Evolutionary conservation across 2,113 vertebrate species (phyloP), one percentile per base, ranked within the genome.

Genomic region (Athene cunicularia): DNA sequence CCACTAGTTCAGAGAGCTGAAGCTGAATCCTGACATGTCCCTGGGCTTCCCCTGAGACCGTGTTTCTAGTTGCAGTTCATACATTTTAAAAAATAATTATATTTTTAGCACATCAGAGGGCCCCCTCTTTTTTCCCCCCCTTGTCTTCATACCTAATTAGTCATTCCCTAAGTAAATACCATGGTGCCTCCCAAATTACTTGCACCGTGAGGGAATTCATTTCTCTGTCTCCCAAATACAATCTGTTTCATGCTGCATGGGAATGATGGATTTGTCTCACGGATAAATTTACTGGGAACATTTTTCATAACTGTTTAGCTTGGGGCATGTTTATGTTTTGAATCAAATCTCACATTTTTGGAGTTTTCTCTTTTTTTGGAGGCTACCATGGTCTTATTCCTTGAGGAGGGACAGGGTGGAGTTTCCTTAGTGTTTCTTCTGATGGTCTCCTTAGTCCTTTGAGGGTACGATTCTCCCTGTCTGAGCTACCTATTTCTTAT

Each of bases 111-210:
- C 32, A 41, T 83, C 45, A 81, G 26, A 41, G 43, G 26, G 4
- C 20, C 14, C 6, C 7, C 3, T 17, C 3, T 6, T 23, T 10
- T 50, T 19, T 2, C 3, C 3, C 56, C 75, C 47, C 12, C 5
- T 52, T 88, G 49, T 47, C 76, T 92, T 96, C 32, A 24, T 86
- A 95, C 58, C 26, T 84, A 96, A 96, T 83, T 96, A 90, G 92
- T 94, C 53, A 67, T 97, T 98, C 90, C 52, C 56, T 95, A 93
- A 93, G 68, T 90, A 95, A 96, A 90, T 90, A 88, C 35, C 8
- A 2, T 55, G 56, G 53, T 95, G 59, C 56, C 32, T 96, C 87
- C 37, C 39, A 91, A 88, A 84, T 88, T 91, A 80, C 59, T 92
- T 11, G 7, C 33, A 58, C 70, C 12, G 8, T 41, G 63, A 90